A percentile compares a stretch with the other conserved stretches of the same genome.
Conservation (phyloP, 2,888 invertebrate genomes). For the Synergus umbraculus region DNA sequence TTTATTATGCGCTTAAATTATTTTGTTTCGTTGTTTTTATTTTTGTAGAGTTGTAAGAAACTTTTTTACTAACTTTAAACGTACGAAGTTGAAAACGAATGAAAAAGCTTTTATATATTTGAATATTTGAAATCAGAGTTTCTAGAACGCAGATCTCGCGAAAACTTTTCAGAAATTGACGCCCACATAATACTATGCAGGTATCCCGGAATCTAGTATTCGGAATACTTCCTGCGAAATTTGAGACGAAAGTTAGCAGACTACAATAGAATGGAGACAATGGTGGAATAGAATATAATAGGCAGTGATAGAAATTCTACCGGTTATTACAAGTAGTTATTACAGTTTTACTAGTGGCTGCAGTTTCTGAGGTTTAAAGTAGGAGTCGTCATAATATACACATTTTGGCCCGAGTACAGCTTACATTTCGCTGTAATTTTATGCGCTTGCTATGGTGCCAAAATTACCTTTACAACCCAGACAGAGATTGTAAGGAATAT, state of each 20-base stretch:
- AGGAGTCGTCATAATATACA: constrained; percentile 18
- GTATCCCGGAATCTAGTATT: constrained; percentile 27
- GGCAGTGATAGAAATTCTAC: constrained; percentile 37
- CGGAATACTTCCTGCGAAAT: constrained; percentile 34
- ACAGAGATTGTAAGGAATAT: background rate
- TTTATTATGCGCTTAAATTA: background rate
- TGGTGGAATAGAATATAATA: constrained; percentile 39
- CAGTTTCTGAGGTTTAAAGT: constrained; percentile 36
- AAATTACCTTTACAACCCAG: constrained; percentile 23
- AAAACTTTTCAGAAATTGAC: constrained; percentile 31
- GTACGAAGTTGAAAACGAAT: too few relatives aligned
- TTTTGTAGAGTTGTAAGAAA: background rate
- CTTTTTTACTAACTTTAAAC: background rate
- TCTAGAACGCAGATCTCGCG: background rate
- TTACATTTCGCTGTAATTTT: constrained; percentile 30
- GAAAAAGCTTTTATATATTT: background rate
- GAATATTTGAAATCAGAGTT: constrained; percentile 9
- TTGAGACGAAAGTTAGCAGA: constrained; percentile 23
- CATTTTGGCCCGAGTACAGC: constrained; percentile 31
- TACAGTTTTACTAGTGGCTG: constrained; percentile 21
- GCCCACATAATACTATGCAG: constrained; percentile 38
- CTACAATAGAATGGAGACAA: constrained; percentile 29
- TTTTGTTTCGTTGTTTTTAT: background rate
- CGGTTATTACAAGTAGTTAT: constrained; percentile 22
- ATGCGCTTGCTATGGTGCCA: constrained; percentile 6